These are phyloP conservation scores for Chionis minor DNA, from an alignment of 2,113 vertebrate species.

Conservation along the genomic window DNA sequence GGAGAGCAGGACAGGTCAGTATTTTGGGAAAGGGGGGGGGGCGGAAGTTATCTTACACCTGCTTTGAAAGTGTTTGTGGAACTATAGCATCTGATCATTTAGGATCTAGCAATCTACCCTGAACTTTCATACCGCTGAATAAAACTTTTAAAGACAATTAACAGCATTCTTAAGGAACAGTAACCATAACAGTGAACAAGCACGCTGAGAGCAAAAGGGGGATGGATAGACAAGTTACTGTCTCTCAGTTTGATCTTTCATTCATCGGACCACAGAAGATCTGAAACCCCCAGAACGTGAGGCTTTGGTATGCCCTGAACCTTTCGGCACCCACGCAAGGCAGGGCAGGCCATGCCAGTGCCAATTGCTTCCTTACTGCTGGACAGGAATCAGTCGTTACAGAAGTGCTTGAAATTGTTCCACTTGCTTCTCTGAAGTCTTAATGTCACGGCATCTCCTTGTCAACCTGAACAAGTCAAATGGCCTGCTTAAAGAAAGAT, in stretches of 20 bases:
- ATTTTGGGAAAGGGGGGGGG: neutral
- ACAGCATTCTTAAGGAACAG: neutral
- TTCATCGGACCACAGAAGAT: neutral
- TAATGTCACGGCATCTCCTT: neutral
- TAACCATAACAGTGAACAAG: neutral
- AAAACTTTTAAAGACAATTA: neutral
- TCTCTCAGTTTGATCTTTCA: neutral
- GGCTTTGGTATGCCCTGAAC: neutral
- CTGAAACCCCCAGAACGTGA: neutral
- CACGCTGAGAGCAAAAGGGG: neutral
- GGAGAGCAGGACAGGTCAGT: neutral
- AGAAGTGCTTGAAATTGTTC: neutral
- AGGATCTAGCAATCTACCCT: neutral
- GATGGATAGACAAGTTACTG: neutral
- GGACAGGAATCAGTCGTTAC: neutral
- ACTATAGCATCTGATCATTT: neutral
- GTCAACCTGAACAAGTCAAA: neutral
- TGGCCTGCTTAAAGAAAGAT: neutral
- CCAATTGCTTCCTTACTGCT: neutral
- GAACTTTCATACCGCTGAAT: neutral
- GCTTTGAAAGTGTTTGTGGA: neutral
- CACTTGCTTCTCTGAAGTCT: neutral
- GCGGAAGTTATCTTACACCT: fast-evolving
- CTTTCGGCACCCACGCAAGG: neutral
- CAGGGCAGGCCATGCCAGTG: neutral